A percentile compares a stretch with the other conserved stretches of the same genome.
These are phyloP conservation scores for Plectrocnemia conspersa DNA, from an alignment of 1,140 invertebrate genomes.

Conservation along the genomic window DNA sequence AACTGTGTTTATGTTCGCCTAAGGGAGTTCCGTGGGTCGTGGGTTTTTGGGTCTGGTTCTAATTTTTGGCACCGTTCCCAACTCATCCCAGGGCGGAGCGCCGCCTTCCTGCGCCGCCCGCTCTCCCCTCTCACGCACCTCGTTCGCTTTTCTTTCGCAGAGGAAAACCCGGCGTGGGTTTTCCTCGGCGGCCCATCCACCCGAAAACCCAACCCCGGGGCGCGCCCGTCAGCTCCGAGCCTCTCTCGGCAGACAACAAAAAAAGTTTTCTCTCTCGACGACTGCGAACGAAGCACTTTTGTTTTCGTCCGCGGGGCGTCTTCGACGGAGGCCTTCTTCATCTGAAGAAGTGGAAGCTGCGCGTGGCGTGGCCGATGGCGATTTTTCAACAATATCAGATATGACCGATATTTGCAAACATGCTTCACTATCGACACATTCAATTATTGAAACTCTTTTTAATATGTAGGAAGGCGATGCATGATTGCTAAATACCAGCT, in stretches of 20 bases:
- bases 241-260: slow-evolving; percentile 28
- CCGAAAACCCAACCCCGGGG: background rate
- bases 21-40: slow-evolving; percentile 18
- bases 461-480: background rate
- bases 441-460: too few species aligned
- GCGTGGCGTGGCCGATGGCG: too few species aligned
- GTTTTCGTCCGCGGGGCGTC: slow-evolving; percentile 24
- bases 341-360: too few species aligned
- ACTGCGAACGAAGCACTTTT: slow-evolving; percentile 25
- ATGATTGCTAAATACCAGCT: too few species aligned
- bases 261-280: slow-evolving; percentile 21
- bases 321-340: too few species aligned
- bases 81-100: background rate
- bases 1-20: slow-evolving; percentile 19
- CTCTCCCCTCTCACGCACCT: slow-evolving; percentile 18
- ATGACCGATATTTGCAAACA: background rate
- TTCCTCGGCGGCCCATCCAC: slow-evolving; percentile 13
- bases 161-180: slow-evolving; percentile 7
- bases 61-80: slow-evolving; percentile 20
- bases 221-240: slow-evolving; percentile 1
- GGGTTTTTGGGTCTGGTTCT: slow-evolving; percentile 21
- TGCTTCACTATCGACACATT: too few species aligned
- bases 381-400: background rate
- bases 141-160: slow-evolving; percentile 20
- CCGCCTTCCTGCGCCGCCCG: background rate